These are phyloP conservation scores for Baccha elongata DNA, from an alignment of 2,888 invertebrate species.

Conservation along the genomic window DNA sequence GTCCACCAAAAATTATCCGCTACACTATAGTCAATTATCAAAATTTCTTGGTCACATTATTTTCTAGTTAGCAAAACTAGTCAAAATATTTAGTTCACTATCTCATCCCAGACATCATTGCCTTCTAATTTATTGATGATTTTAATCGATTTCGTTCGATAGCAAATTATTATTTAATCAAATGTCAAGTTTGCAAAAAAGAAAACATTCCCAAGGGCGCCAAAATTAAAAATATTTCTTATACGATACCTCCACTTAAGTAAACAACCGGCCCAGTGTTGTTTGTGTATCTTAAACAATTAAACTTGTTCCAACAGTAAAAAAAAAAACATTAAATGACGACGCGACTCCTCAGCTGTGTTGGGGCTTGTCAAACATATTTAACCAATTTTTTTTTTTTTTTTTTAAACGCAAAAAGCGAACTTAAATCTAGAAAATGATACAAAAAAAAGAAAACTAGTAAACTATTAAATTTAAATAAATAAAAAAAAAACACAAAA, in stretches of 20 bases:
- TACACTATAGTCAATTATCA: too few relatives aligned
- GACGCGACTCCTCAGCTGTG: slow-evolving; percentile 37
- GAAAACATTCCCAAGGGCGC: neutral
- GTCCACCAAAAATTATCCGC: too few relatives aligned
- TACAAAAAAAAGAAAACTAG: neutral
- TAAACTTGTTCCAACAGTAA: slow-evolving; percentile 18
- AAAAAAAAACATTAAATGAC: neutral
- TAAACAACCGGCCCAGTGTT: slow-evolving; percentile 23
- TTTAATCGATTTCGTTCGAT: neutral
- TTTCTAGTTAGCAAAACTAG: too few relatives aligned
- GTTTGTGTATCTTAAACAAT: slow-evolving; percentile 16
- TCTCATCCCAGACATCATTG: neutral
- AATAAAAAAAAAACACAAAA: neutral
- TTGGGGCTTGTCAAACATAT: too few relatives aligned
- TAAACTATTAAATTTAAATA: slow-evolving; percentile 21
- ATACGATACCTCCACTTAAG: neutral
- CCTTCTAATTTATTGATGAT: neutral
- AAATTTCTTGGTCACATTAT: too few relatives aligned
- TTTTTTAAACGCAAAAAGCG: too few relatives aligned
- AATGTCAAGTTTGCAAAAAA: neutral
- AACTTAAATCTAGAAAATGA: slow-evolving; percentile 2
- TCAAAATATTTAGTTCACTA: too few relatives aligned
- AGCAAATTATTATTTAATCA: neutral
- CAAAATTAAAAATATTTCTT: neutral
- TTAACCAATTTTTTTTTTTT: too few relatives aligned